Conservation (phyloP, 2,113 vertebrate species). For the Peromyscus polionotus region DNA sequence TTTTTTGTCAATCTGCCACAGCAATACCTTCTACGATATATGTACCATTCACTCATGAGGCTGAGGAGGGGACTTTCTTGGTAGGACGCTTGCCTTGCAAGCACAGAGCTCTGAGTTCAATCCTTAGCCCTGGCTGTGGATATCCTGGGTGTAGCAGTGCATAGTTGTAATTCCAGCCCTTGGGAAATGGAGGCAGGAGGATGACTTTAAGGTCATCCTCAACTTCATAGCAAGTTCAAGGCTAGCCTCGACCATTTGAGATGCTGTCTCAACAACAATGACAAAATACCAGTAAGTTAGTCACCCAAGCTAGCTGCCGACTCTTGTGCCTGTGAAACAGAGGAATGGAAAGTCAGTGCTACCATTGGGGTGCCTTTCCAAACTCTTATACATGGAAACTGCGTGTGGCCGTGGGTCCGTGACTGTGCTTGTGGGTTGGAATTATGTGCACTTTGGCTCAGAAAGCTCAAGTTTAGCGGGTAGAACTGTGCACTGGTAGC, state of each 20-base stretch:
- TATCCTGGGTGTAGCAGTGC: background rate
- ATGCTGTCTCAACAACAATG: background rate
- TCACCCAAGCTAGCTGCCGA: background rate
- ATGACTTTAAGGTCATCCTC: background rate
- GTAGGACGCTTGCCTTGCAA: background rate
- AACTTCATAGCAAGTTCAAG: background rate
- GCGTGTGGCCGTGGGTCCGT: background rate
- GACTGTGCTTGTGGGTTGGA: background rate
- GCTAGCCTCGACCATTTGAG: background rate
- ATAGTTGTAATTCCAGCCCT: background rate
- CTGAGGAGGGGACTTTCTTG: background rate
- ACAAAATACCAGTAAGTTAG: background rate
- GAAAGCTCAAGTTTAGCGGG: background rate
- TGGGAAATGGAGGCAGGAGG: background rate
- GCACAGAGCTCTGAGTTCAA: background rate
- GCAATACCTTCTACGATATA: background rate
- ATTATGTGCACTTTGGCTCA: background rate
- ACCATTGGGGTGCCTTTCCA: background rate
- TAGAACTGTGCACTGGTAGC: background rate
- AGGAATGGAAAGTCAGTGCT: background rate
- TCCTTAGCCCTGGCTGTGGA: background rate
- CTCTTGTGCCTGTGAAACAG: background rate
- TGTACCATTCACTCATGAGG: background rate
- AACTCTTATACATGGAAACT: background rate
- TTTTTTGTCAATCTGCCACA: background rate